Evolutionary conservation across 2,797 vertebrate genomes (phyloP).

Genomic region (Siniperca undulata): DNA sequence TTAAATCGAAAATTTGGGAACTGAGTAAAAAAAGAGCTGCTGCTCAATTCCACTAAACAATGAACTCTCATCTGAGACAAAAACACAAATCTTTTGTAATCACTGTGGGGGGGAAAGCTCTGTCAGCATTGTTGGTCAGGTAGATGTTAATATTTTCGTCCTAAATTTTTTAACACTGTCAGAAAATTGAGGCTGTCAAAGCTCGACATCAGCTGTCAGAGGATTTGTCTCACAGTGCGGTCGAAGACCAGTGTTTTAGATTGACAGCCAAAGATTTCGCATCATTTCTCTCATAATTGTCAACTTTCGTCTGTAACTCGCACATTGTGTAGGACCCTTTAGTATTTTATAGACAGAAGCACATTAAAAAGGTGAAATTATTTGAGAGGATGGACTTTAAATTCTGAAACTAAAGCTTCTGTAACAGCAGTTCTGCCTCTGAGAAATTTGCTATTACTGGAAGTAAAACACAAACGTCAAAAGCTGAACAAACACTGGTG

Average conservation of each 20-base stretch:
- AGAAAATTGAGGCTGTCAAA: not conserved
- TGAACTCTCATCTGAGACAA: not conserved
- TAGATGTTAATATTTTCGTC: no score
- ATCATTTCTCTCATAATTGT: not conserved
- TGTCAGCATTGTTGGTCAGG: not conserved
- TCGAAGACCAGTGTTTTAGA: no score
- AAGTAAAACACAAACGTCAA: not conserved
- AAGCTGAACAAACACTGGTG: not conserved
- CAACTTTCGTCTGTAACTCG: not conserved
- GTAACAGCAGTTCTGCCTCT: conserved; percentile 17
- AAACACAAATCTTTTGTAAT: not conserved
- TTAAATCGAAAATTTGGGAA: not conserved
- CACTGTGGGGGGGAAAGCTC: not conserved
- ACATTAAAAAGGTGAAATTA: not conserved
- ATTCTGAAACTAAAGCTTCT: not conserved
- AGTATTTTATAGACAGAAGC: not conserved
- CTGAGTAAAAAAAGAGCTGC: not conserved
- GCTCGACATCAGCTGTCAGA: not conserved
- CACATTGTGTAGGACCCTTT: not conserved
- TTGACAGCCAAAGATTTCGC: not conserved
- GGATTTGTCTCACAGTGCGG: not conserved
- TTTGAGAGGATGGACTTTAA: not conserved
- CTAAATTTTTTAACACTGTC: not conserved
- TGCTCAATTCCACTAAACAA: not conserved
- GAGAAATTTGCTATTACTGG: not conserved